Base-by-base conservation (phyloP, 1,140 invertebrate species). In the Leucophenga varia region DNA sequence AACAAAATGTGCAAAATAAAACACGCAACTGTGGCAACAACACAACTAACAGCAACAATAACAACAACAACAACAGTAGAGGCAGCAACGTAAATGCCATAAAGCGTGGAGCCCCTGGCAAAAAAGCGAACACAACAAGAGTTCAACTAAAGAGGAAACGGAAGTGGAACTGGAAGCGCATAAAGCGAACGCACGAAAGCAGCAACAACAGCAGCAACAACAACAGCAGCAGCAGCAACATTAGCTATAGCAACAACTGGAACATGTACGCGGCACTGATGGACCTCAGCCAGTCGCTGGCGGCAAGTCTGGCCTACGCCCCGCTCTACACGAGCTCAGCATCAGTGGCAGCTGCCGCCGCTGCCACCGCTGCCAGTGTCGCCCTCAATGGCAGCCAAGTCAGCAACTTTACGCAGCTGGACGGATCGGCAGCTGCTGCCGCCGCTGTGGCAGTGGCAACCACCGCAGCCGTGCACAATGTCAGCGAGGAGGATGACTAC, bases 401-500 rank as follows among this genome's bases (percentile, higher is more conserved):
- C 19, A 54, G 47, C 30, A 32, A 50, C 55, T 14, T 41, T 35
- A 22, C 16, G 50, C 31, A 12, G 16, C 10, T 49, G 52, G 40
- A 32, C 49, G n/a, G n/a, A n/a, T n/a, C n/a, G n/a, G n/a, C n/a
- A n/a, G n/a, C n/a, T n/a, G n/a, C n/a, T n/a, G n/a, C n/a, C n/a
- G n/a, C n/a, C n/a, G n/a, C n/a, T n/a, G n/a, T 22, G 39, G 52
- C 49, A 55, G 51, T 36, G 28, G 37, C 2, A 51, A 37, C 28
- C 37, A 46, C 42, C 37, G n/a, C 58, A 25, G 13, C 40, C 8
- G 38, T 40, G 1, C n/a, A 10, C 28, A n/a, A n/a, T n/a, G n/a
- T n/a, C n/a, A n/a, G n/a, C n/a, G n/a, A n/a, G 9, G 22, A 38
- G n/a, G 13, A 17, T 20, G 19, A 25, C 31, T 89, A 89, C 64